phyloP scores from a whole-genome alignment of 1,140 invertebrate genomes.

The Mycetomoellerius zeteki region DNA sequence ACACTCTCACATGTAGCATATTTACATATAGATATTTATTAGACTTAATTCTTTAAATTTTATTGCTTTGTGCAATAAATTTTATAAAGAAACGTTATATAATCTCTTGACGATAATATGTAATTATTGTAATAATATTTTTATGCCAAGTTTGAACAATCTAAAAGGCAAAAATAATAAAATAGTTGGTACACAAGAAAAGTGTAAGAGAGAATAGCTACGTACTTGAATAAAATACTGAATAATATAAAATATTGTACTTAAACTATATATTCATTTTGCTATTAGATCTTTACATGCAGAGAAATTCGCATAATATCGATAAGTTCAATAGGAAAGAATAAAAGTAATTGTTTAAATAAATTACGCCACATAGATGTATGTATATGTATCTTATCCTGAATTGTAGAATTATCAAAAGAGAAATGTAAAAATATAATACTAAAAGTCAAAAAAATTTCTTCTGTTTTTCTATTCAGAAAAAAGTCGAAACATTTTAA shows the following conservation, averaged over 20 bases:
- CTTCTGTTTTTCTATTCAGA: neutral
- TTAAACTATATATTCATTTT: neutral
- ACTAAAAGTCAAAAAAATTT: neutral
- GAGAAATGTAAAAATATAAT: neutral
- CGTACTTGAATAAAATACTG: neutral
- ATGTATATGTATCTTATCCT: neutral
- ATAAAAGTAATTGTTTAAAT: neutral
- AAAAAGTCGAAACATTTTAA: neutral
- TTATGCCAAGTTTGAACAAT: neutral
- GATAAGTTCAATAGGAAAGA: neutral
- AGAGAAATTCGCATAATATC: neutral
- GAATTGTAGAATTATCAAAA: neutral
- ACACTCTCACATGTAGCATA: neutral
- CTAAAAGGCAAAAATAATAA: neutral
- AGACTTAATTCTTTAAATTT: neutral
- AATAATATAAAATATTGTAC: neutral
- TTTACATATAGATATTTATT: neutral
- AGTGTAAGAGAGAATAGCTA: neutral
- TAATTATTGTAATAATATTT: slow-evolving; percentile 11
- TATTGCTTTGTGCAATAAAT: neutral
- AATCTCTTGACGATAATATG: neutral
- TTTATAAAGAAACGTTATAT: neutral
- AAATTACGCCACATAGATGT: neutral
- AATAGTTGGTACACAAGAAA: neutral
- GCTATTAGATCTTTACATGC: neutral